A percentile compares a stretch with the other conserved stretches of the same genome.
Conservation (phyloP, 1,140 invertebrate genomes). For the Macrosteles quadrilineatus region DNA sequence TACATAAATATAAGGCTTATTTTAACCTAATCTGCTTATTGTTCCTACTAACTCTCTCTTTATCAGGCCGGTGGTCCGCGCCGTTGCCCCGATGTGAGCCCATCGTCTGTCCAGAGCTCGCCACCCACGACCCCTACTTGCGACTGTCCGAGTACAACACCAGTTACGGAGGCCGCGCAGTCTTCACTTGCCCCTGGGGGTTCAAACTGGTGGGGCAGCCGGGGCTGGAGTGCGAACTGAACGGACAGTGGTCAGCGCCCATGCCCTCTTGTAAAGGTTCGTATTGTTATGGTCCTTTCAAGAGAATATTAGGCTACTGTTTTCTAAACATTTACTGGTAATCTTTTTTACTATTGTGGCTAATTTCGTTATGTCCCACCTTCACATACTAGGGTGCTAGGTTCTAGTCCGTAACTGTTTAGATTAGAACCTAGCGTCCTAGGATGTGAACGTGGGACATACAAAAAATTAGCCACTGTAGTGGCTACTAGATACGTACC, state of each 20-base stretch:
- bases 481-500: too few relatives aligned
- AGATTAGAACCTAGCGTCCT: too few relatives aligned
- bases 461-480: too few relatives aligned
- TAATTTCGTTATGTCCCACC: too few relatives aligned
- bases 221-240: slow-evolving; percentile 72
- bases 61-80: slow-evolving; percentile 77
- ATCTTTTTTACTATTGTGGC: too few relatives aligned
- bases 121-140: slow-evolving; percentile 56
- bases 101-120: slow-evolving; percentile 69
- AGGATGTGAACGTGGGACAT: too few relatives aligned
- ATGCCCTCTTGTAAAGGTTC: slow-evolving; percentile 73
- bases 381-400: too few relatives aligned
- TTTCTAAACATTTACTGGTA: too few relatives aligned
- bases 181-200: slow-evolving; percentile 81
- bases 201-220: slow-evolving; percentile 71
- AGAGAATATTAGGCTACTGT: background rate
- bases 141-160: slow-evolving; percentile 63
- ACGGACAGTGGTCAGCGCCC: slow-evolving; percentile 75
- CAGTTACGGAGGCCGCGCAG: slow-evolving; percentile 65
- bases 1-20: too few relatives aligned
- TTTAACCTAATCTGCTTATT: too few relatives aligned
- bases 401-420: too few relatives aligned
- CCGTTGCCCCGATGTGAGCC: slow-evolving; percentile 68
- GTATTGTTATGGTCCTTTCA: slow-evolving; percentile 46
- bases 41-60: too few relatives aligned